Conservation (phyloP, 2,888 invertebrate genomes). For the Baronia brevicornis region DNA sequence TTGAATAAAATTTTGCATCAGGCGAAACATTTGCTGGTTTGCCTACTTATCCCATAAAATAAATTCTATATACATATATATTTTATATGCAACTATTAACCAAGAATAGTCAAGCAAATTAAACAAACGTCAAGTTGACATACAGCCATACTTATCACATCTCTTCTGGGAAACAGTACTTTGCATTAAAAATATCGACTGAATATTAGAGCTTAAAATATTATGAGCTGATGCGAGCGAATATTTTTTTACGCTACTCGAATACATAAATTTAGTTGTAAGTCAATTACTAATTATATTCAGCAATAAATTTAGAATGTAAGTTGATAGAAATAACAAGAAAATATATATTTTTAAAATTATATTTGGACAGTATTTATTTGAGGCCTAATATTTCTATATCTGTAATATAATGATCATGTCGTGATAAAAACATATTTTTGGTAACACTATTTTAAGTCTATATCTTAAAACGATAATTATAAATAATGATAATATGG, state of each 20-base stretch:
- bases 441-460: constrained; percentile 12
- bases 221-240: constrained; percentile 19
- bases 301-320: constrained; percentile 54
- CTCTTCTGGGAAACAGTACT: too few species aligned
- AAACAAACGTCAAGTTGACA: neutral
- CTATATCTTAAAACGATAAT: constrained; percentile 5
- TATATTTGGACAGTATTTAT: constrained; percentile 26
- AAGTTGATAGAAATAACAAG: constrained; percentile 33
- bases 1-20: too few species aligned
- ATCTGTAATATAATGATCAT: too few species aligned
- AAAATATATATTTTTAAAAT: constrained; percentile 21
- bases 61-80: too few species aligned
- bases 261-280: constrained; percentile 32
- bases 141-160: neutral
- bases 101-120: neutral
- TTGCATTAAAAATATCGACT: constrained; percentile 23
- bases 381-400: constrained; percentile 29
- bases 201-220: constrained; percentile 42
- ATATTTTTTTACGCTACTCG: constrained; percentile 44
- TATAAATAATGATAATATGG: too few species aligned
- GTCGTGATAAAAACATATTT: constrained; percentile 18
- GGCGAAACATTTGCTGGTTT: too few species aligned
- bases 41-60: too few species aligned
- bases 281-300: constrained; percentile 43
- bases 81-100: neutral